A percentile compares a stretch with the other conserved stretches of the same genome.
phyloP scores from a whole-genome alignment of 2,113 vertebrate genomes.

The Pachyramphus minor region DNA sequence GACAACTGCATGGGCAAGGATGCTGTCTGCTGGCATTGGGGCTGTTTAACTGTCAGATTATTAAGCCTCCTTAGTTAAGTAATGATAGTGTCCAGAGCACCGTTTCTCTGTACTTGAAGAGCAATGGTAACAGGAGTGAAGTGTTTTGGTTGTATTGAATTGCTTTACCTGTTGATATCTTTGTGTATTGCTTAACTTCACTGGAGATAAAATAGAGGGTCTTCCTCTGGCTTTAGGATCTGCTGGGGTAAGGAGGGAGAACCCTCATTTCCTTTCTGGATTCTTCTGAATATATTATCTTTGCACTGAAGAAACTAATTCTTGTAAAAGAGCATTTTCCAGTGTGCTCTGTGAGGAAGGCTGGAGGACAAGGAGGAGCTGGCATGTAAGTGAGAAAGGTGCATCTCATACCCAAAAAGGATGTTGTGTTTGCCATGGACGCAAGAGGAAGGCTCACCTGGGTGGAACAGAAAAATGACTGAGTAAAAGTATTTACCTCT shows the following conservation, averaged over 20 bases:
- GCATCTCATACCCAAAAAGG: neutral
- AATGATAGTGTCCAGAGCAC: neutral
- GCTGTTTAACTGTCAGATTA: neutral
- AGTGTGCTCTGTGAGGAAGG: neutral
- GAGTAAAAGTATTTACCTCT: neutral
- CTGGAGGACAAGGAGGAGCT: neutral
- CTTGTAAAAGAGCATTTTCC: neutral
- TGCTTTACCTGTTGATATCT: neutral
- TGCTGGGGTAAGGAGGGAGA: neutral
- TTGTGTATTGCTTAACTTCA: neutral
- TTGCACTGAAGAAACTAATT: neutral
- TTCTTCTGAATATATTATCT: neutral
- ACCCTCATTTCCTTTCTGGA: neutral
- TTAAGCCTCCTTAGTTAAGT: neutral
- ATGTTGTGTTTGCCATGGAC: neutral
- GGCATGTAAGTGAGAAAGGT: neutral
- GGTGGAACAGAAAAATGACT: neutral
- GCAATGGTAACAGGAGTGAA: neutral
- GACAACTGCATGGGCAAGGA: fast-evolving
- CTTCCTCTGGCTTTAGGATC: neutral
- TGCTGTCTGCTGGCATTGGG: neutral
- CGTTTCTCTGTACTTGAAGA: neutral
- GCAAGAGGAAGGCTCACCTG: neutral
- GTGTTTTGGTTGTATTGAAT: neutral
- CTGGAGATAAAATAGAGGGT: neutral